A percentile compares a stretch with the other conserved stretches of the same genome.
Conservation (phyloP, 2,888 invertebrate species). For the Tinea trinotella region DNA sequence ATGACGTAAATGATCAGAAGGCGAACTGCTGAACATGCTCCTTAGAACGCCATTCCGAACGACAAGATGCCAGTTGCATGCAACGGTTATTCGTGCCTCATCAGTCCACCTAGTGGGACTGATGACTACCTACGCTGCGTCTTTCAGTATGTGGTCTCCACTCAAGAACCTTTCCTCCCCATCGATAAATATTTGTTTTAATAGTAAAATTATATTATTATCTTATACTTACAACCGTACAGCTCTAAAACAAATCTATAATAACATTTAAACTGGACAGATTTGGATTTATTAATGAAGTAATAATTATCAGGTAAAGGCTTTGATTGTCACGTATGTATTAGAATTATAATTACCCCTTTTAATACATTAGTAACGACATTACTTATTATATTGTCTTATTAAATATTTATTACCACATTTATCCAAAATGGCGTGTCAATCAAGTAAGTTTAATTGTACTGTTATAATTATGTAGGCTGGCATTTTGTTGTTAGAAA, state of each 20-base stretch:
- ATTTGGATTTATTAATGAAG: conserved; percentile 2
- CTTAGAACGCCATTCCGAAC: too few relatives aligned
- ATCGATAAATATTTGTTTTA: too few relatives aligned
- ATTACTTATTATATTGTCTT: not conserved
- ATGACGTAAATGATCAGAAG: too few relatives aligned
- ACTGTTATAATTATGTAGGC: too few relatives aligned
- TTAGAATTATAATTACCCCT: not conserved
- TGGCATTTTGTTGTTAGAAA: too few relatives aligned
- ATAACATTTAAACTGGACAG: not conserved
- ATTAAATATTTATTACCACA: not conserved
- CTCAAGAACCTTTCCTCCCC: too few relatives aligned
- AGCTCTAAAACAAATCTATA: not conserved
- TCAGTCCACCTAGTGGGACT: too few relatives aligned
- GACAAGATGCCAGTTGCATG: too few relatives aligned
- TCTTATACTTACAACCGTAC: not conserved
- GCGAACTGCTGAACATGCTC: too few relatives aligned
- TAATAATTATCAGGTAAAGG: conserved; percentile 4
- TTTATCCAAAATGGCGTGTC: not conserved
- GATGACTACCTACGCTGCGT: too few relatives aligned
- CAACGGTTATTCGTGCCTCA: too few relatives aligned
- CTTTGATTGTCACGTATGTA: not conserved
- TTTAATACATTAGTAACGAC: not conserved
- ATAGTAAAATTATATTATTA: not conserved
- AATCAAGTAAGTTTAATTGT: not conserved
- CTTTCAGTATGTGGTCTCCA: too few relatives aligned